Evolutionary conservation across 2,888 invertebrate species (phyloP), one percentile per base, ranked within the genome.

Genomic region (Spatulosminthurus flaviceps): DNA sequence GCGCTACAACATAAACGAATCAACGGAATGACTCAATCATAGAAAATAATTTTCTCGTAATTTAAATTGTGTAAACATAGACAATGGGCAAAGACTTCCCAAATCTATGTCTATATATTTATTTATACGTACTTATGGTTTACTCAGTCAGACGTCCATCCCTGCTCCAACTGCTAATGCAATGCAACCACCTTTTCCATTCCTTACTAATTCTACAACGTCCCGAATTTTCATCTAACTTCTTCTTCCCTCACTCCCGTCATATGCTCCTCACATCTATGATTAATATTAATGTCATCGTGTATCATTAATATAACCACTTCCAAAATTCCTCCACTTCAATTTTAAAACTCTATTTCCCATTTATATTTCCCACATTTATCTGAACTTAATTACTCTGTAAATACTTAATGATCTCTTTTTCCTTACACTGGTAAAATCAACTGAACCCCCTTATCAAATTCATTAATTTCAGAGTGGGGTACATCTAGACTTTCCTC

Each of bases 281-380:
- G 42, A 76, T 76, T 76, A 76, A 76, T 43, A 76, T 76, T 76
- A 69, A 76, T 76, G 76, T 29, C 26, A 24, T 67, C 67, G 43
- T 76, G 76, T 76, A 67, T 67, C 66, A 67, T 76, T 66, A 76
- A 66, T 76, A 76, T n/a, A n/a, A n/a, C 43, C 66, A 41, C n/a
- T 67, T 76, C 26, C 26, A 76, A 75, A 76, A 76, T 76, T 76
- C 76, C 42, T 42, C 43, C 41, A 76, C 34, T 76, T 76, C 67
- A 76, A 76, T 76, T 76, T 76, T 76, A 67, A 76, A 76, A 76
- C 67, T 76, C 76, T 66, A 69, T 76, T 76, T 76, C 76, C 41
- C 76, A 69, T 73, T 29, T 60, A 73, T 73, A 73, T 51, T 76
- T 69, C 42, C 76, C 41, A 76, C 67, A 28, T 43, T 76, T 76